Percentiles rank a stretch among this genome's conserved stretches.
phyloP scores from a whole-genome alignment of 2,113 vertebrate species.

The Otolemur garnettii region DNA sequence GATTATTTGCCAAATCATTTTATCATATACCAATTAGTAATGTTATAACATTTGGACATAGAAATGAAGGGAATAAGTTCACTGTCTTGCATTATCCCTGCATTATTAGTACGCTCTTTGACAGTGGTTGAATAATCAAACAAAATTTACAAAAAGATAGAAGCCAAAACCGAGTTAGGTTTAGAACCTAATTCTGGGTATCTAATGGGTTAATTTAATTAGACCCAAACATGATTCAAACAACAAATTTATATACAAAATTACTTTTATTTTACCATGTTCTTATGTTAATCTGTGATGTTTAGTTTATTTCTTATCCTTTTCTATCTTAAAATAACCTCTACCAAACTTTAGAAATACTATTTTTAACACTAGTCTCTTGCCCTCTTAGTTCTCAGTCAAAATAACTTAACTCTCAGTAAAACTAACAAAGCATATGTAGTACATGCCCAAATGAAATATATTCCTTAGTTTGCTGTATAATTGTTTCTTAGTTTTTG shows the following conservation, averaged over 20 bases:
- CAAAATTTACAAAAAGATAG: not conserved
- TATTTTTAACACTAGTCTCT: not conserved
- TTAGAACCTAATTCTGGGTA: not conserved
- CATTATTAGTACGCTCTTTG: not conserved
- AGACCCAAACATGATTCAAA: not conserved
- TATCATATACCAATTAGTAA: not conserved
- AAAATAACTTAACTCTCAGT: not conserved
- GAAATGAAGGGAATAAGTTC: not conserved
- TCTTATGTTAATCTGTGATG: not conserved
- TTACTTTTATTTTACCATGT: not conserved
- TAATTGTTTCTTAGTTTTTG: not conserved
- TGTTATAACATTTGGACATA: not conserved
- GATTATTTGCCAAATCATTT: not conserved
- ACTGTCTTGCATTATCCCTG: not conserved
- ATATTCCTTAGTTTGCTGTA: not conserved
- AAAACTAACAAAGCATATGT: not conserved
- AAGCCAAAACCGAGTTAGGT: not conserved
- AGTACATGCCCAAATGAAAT: not conserved
- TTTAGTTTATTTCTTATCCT: not conserved
- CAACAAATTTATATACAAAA: not conserved
- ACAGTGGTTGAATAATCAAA: not conserved
- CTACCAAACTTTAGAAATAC: not conserved
- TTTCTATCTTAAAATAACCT: not conserved
- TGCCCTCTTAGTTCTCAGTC: not conserved
- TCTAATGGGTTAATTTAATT: not conserved